Percentiles rank a stretch among this genome's conserved stretches.
Conservation (phyloP, 2,113 vertebrate species). For the Epinephelus moara region DNA sequence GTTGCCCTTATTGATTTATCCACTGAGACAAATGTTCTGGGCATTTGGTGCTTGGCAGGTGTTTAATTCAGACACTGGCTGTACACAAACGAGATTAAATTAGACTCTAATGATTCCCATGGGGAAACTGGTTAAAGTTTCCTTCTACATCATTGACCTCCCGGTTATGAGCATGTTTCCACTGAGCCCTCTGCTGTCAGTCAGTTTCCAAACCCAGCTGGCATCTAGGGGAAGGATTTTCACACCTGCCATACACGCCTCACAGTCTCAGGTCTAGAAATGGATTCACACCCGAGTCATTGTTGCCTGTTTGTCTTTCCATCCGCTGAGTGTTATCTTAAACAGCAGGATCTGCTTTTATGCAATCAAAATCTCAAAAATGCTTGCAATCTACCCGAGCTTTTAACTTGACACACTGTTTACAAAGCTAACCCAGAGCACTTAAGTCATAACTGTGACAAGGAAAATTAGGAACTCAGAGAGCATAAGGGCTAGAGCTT, state of each 20-base stretch:
- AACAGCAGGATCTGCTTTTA: neutral
- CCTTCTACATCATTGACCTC: constrained; percentile 49
- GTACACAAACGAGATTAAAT: constrained; percentile 62
- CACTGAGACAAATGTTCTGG: constrained; percentile 24
- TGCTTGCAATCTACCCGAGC: neutral
- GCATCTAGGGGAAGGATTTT: constrained; percentile 3
- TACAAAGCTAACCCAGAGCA: neutral
- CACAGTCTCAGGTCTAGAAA: neutral
- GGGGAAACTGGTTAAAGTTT: constrained; percentile 44
- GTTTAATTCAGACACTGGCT: constrained; percentile 51
- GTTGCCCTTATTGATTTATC: constrained; percentile 43
- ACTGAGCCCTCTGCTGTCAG: constrained; percentile 7
- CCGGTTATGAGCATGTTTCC: constrained; percentile 32
- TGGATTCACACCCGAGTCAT: neutral
- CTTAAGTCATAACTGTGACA: constrained; percentile 6
- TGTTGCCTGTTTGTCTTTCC: neutral
- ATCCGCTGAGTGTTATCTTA: neutral
- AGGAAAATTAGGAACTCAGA: neutral
- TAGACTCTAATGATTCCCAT: constrained; percentile 54
- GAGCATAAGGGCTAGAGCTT: neutral
- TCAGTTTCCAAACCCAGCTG: constrained; percentile 34
- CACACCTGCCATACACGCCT: constrained; percentile 21
- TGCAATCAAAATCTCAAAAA: neutral
- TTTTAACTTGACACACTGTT: neutral
- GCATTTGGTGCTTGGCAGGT: constrained; percentile 55